Conservation (phyloP, 2,797 vertebrate genomes). For the Mormyrus hasselquistii region DNA sequence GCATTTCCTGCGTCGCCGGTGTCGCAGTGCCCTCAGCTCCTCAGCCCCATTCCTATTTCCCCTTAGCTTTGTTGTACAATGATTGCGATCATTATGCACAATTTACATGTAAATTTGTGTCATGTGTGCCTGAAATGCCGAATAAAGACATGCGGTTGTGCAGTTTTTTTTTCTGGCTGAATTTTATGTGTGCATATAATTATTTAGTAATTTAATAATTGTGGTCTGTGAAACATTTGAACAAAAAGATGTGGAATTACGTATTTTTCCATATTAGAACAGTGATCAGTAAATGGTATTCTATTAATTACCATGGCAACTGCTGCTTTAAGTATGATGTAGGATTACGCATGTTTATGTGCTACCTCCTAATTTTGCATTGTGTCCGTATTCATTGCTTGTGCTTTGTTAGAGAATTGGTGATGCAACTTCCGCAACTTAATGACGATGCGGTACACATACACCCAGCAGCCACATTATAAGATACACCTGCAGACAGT, state of each 20-base stretch:
- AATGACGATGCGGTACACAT: background rate
- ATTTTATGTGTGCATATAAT: background rate
- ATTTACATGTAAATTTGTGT: background rate
- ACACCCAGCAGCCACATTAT: background rate
- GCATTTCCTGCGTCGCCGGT: background rate
- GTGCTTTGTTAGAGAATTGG: background rate
- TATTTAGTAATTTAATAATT: background rate
- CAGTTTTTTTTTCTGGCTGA: background rate
- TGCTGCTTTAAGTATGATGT: background rate
- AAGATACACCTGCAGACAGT: background rate
- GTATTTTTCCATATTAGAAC: background rate
- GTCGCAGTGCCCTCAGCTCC: background rate
- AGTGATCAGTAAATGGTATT: background rate
- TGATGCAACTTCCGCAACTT: background rate
- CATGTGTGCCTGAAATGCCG: background rate
- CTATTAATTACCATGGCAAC: background rate
- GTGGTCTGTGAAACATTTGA: background rate
- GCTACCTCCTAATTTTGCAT: background rate
- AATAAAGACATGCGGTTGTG: background rate
- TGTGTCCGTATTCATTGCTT: background rate
- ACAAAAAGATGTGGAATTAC: background rate
- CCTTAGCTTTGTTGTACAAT: background rate
- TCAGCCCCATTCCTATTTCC: background rate
- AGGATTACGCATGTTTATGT: background rate
- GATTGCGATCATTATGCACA: background rate